phyloP scores from a whole-genome alignment of 2,113 vertebrate species.

The Mandrillus leucophaeus region DNA sequence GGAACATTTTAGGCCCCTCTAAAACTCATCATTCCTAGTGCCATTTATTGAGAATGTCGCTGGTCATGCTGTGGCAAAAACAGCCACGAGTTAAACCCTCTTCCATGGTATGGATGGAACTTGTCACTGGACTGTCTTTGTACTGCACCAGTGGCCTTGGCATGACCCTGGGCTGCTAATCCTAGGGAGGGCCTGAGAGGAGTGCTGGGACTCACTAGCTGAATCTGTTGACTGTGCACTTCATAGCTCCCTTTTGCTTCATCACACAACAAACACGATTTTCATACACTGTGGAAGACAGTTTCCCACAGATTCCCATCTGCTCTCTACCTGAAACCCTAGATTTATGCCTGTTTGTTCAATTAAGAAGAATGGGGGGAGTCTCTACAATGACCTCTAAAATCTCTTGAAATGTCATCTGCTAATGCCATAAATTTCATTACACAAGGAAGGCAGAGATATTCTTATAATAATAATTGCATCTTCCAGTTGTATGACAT shows the following conservation, averaged over 20 bases:
- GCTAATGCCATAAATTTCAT: not conserved
- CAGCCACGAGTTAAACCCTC: not conserved
- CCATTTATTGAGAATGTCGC: not conserved
- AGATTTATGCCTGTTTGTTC: not conserved
- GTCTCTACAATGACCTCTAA: not conserved
- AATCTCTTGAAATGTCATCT: not conserved
- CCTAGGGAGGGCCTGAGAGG: no score
- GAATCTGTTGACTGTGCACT: accelerated
- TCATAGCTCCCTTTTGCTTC: not conserved
- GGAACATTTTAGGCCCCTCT: not conserved
- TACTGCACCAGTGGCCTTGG: accelerated
- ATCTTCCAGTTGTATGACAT: not conserved
- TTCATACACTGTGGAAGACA: not conserved
- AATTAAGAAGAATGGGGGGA: not conserved
- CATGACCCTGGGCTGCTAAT: not conserved
- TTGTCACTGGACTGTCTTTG: not conserved
- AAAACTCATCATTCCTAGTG: not conserved
- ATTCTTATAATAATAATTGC: not conserved
- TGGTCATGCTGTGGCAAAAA: not conserved
- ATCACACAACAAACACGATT: not conserved
- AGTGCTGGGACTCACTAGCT: accelerated
- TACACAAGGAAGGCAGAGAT: not conserved
- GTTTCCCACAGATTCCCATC: not conserved
- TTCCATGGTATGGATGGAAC: not conserved
- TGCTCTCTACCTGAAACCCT: not conserved